Conservation (phyloP, 2,888 invertebrate genomes). For the Poecilus cupreus region DNA sequence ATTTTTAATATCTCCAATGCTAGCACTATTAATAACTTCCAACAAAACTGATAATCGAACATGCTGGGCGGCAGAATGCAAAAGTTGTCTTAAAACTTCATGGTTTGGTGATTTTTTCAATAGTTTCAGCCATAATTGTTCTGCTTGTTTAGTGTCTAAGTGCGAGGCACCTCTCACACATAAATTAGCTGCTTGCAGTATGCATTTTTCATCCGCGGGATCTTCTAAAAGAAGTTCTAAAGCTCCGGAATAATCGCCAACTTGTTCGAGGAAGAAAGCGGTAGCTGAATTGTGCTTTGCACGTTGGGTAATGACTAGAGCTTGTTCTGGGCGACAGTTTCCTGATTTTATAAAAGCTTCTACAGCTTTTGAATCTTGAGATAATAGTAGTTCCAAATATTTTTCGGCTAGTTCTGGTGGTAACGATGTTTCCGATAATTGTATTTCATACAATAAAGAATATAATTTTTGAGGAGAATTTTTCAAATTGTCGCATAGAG, state of each 20-base stretch:
- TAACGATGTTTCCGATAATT: constrained; percentile 65
- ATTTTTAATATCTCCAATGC: constrained; percentile 79
- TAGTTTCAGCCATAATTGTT: constrained; percentile 74
- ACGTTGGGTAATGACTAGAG: constrained; percentile 79
- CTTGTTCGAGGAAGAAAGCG: constrained; percentile 84
- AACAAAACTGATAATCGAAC: constrained; percentile 77
- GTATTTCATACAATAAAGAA: constrained; percentile 77
- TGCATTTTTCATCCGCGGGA: constrained; percentile 66
- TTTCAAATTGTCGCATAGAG: constrained; percentile 72
- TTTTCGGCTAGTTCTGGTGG: constrained; percentile 75
- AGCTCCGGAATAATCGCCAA: constrained; percentile 83
- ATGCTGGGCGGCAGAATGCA: constrained; percentile 76
- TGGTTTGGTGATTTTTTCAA: constrained; percentile 72
- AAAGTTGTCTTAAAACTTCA: constrained; percentile 72
- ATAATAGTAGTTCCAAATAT: constrained; percentile 80
- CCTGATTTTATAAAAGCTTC: constrained; percentile 72
- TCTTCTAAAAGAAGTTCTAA: constrained; percentile 78
- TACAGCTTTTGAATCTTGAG: constrained; percentile 75
- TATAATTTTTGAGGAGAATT: constrained; percentile 73
- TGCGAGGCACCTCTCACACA: constrained; percentile 73
- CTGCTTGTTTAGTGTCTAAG: constrained; percentile 71
- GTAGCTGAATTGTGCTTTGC: constrained; percentile 80
- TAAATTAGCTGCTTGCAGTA: constrained; percentile 67
- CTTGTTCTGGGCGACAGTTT: constrained; percentile 79
- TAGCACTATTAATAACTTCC: constrained; percentile 77